phyloP scores from a whole-genome alignment of 1,140 invertebrate species.

The Calosoma granatense region DNA sequence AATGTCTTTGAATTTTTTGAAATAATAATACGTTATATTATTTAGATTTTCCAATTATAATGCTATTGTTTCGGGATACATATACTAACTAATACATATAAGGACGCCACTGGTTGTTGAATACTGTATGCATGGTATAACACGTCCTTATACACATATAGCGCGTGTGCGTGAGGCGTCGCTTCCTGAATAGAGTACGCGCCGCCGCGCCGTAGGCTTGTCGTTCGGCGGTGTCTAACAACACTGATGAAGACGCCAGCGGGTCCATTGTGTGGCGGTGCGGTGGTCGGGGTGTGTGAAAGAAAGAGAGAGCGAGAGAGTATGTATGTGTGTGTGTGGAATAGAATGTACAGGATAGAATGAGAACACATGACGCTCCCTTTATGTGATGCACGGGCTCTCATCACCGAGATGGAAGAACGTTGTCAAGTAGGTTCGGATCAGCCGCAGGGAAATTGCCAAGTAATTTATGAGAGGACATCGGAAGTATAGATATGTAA shows the following conservation, averaged over 20 bases:
- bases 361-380: not conserved
- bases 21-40: too few species aligned
- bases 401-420: constrained; percentile 5
- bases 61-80: too few species aligned
- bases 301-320: not conserved
- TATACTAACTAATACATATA: too few species aligned
- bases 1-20: too few species aligned
- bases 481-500: constrained; percentile 9
- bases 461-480: constrained; percentile 7
- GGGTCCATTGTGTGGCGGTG: not conserved
- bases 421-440: constrained; percentile 1
- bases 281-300: not conserved
- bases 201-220: not conserved
- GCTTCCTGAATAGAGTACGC: not conserved
- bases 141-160: too few species aligned
- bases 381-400: not conserved
- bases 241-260: constrained; percentile 5
- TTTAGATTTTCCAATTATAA: too few species aligned
- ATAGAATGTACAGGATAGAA: not conserved
- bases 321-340: too few species aligned
- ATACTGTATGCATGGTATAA: too few species aligned
- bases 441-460: constrained; percentile 5
- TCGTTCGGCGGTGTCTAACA: constrained; percentile 1
- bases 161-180: not conserved
- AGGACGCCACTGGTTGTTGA: too few species aligned